A percentile compares a stretch with the other conserved stretches of the same genome.
Evolutionary conservation across 2,113 vertebrate genomes (phyloP).

Genomic region (Vulpes ferrilata): DNA sequence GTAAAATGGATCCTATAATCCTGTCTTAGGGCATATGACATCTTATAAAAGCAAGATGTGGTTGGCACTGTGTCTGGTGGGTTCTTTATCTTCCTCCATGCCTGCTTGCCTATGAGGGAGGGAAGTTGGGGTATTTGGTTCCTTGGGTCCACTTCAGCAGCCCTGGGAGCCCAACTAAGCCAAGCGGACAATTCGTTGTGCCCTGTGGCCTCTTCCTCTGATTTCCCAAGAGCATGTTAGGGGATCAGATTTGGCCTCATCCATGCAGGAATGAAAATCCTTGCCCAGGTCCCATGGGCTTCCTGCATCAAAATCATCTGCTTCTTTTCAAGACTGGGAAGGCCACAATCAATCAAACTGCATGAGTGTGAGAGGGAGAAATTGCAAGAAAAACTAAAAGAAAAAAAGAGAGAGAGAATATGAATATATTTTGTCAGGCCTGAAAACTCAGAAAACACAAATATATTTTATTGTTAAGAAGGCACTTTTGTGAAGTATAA

Average conservation of each 20-base stretch:
- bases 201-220: background rate
- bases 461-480: background rate
- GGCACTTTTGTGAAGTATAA: background rate
- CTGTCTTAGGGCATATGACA: background rate
- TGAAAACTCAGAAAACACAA: background rate
- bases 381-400: background rate
- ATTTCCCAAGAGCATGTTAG: background rate
- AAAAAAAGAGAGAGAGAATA: background rate
- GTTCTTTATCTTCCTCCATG: background rate
- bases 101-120: background rate
- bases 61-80: rapidly evolving
- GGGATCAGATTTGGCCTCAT: background rate
- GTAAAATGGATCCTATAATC: background rate
- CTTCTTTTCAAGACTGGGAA: background rate
- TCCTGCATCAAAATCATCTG: background rate
- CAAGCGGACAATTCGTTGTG: background rate
- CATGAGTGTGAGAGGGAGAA: background rate
- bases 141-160: background rate
- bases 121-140: background rate
- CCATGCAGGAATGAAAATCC: no score
- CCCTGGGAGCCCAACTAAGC: no score
- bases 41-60: background rate
- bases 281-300: rapidly evolving
- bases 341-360: background rate
- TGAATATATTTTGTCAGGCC: background rate